Evolutionary conservation across 1,140 invertebrate genomes (phyloP).

Genomic region (Atopsyche davidsoni): DNA sequence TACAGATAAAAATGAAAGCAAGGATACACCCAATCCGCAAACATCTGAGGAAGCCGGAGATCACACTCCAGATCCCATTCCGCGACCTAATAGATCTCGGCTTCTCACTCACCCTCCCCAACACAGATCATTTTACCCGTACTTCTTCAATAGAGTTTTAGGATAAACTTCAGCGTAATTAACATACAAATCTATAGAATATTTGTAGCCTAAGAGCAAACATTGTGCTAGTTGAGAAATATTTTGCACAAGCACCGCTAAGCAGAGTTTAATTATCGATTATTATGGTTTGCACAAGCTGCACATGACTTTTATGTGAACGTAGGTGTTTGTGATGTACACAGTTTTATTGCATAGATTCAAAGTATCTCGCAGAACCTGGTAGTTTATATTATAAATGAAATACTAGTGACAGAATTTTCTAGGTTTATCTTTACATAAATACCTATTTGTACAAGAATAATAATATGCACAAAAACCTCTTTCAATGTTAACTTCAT

Average conservation of each 20-base stretch:
- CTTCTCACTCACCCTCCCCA: constrained; percentile 26
- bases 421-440: too few species aligned
- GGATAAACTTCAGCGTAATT: constrained; percentile 15
- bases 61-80: constrained; percentile 20
- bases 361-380: too few species aligned
- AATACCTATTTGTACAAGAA: too few species aligned
- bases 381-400: too few species aligned
- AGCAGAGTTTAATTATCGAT: too few species aligned
- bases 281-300: too few species aligned
- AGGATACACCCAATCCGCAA: constrained; percentile 5
- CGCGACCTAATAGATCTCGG: constrained; percentile 27
- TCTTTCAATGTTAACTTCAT: too few species aligned
- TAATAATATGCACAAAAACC: too few species aligned
- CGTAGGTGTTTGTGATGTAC: too few species aligned
- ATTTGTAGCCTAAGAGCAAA: constrained; percentile 14
- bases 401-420: too few species aligned
- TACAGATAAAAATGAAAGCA: constrained; percentile 2
- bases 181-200: constrained; percentile 1
- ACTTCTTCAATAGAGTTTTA: constrained; percentile 29
- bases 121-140: constrained; percentile 30
- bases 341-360: too few species aligned
- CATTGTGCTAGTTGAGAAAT: constrained; percentile 14
- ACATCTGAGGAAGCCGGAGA: constrained; percentile 15
- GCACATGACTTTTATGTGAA: too few species aligned
- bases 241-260: constrained; percentile 23